These are phyloP conservation scores for Gulo gulo DNA, from an alignment of 2,113 vertebrate genomes.

Conservation along the genomic window DNA sequence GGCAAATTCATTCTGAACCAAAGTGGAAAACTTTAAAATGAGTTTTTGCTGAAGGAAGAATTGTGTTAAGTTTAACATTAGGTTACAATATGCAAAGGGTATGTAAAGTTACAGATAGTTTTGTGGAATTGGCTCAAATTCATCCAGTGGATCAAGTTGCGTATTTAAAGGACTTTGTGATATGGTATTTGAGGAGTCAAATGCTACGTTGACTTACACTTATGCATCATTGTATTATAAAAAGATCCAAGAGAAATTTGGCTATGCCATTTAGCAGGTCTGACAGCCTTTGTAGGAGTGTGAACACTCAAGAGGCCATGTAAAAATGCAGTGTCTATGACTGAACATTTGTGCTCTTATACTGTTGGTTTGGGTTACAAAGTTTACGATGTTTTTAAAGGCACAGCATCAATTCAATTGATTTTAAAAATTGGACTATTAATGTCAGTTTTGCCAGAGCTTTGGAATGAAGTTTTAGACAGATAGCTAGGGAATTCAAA, in stretches of 20 bases:
- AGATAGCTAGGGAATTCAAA: conserved; percentile 15
- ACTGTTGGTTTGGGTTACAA: conserved; percentile 67
- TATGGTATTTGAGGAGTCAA: conserved; percentile 77
- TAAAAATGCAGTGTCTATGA: conserved; percentile 71
- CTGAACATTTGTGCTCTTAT: conserved; percentile 68
- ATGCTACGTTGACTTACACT: conserved; percentile 74
- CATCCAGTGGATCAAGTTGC: conserved; percentile 51
- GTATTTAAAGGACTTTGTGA: conserved; percentile 71
- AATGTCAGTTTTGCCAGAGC: conserved; percentile 22
- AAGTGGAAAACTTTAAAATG: not conserved
- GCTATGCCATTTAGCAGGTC: conserved; percentile 79
- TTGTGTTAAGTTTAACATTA: not conserved
- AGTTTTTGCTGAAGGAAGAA: not conserved
- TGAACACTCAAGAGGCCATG: conserved; percentile 75
- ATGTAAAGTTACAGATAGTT: conserved; percentile 62
- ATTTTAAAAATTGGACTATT: conserved; percentile 55
- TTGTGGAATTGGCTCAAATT: conserved; percentile 60
- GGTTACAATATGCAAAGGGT: conserved; percentile 50
- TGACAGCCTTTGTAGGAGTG: conserved; percentile 77
- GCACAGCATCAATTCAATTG: not conserved
- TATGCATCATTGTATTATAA: conserved; percentile 79
- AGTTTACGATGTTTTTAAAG: conserved; percentile 58
- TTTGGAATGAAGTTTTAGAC: not conserved
- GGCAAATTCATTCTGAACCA: not conserved
- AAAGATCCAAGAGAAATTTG: conserved; percentile 77